Evolutionary conservation across 2,888 invertebrate genomes (phyloP), one percentile per base, ranked within the genome.

Genomic region (Anaspis maculata): DNA sequence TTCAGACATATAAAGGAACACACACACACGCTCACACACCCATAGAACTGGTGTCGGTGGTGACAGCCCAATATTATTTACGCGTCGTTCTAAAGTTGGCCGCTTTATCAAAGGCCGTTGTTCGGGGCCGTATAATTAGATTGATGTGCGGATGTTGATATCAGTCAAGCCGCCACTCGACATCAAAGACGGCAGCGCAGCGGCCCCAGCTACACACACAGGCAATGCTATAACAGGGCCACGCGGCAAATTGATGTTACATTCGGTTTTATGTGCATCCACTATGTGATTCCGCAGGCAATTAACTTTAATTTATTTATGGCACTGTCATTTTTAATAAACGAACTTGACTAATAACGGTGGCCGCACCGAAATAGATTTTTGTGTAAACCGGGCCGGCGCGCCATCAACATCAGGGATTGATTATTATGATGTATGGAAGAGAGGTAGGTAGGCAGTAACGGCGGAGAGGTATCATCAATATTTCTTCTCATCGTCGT

Each of bases 61-160:
- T 36, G 41, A 41, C 41, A 39, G 38, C 13, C 27, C 27, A n/a
- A 27, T 32, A 42, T 42, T 42, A 42, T 42, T 42, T 39, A 42
- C 39, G 30, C 30, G n/a, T 32, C n/a, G 35, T 42, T 42, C 41
- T 42, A 42, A 42, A 42, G 36, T 39, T 42, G 41, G 38, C 38
- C 33, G 38, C 33, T 39, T 39, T 42, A 38, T 42, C 38, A 42
- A 42, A 42, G 38, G 30, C 38, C 35, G 41, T 38, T 41, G 41
- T 42, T 42, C 36, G 38, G 50, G n/a, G 47, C 47, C 48, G 56
- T 55, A 57, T 57, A 56, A 59, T 57, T 58, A 58, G 60, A 59
- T 60, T 58, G 58, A 60, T 59, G 60, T 56, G 57, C 60, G 60
- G 60, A 60, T 58, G 60, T 59, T 60, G 60, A 60, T 59, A 59